A percentile compares a stretch with the other conserved stretches of the same genome.
Conservation (phyloP, 2,797 vertebrate genomes). For the Eidolon dupreanum region DNA sequence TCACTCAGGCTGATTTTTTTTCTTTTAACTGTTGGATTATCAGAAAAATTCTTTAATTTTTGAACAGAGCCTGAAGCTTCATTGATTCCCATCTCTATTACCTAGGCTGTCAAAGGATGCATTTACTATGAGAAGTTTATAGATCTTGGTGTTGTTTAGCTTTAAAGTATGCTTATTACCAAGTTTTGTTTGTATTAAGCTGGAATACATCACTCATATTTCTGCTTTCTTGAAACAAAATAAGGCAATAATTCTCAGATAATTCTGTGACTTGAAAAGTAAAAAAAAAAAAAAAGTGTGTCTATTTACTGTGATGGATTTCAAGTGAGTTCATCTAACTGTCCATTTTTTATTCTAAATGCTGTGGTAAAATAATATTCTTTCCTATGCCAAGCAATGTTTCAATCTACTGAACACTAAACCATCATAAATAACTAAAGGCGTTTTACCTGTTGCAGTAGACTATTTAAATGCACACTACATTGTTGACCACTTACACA, state of each 20-base stretch:
- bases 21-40: not conserved
- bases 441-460: not conserved
- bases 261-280: not conserved
- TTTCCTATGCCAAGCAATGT: slow-evolving; percentile 34
- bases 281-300: not conserved
- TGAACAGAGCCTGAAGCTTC: not conserved
- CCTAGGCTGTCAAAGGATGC: not conserved
- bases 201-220: not conserved
- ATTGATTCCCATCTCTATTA: not conserved
- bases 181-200: not conserved
- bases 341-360: slow-evolving; percentile 53
- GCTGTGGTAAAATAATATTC: slow-evolving; percentile 51
- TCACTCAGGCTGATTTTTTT: not conserved
- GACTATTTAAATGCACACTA: not conserved
- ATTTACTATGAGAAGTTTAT: not conserved
- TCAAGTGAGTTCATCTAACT: not conserved
- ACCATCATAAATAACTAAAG: slow-evolving; percentile 52
- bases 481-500: not conserved
- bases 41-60: not conserved
- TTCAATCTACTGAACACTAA: slow-evolving; percentile 59
- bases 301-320: not conserved
- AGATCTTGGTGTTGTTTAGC: not conserved
- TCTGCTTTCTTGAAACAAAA: not conserved
- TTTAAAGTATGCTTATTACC: not conserved
- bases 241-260: not conserved